Evolutionary conservation across 2,797 vertebrate genomes (phyloP).

Genomic region (Eurystomus glaucurus): DNA sequence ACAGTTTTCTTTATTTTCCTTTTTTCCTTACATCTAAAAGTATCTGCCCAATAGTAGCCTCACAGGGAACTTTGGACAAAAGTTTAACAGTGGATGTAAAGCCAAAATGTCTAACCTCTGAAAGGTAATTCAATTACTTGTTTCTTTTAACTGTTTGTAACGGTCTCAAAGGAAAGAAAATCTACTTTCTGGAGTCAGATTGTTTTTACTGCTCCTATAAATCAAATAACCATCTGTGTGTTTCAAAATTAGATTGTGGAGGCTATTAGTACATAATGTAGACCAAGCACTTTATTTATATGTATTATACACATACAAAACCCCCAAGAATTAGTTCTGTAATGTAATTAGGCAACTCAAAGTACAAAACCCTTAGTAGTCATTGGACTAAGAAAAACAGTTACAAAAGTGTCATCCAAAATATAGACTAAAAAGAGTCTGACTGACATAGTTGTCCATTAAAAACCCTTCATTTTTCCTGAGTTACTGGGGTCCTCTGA

Average conservation of each 20-base stretch:
- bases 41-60: neutral
- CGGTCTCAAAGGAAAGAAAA: conserved; percentile 60
- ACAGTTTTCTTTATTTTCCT: neutral
- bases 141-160: conserved; percentile 60
- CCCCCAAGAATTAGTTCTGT: neutral
- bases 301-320: neutral
- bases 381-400: neutral
- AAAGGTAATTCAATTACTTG: conserved; percentile 53
- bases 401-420: neutral
- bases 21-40: neutral
- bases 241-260: conserved; percentile 67
- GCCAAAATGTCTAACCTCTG: conserved; percentile 28
- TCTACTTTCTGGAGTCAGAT: conserved; percentile 61
- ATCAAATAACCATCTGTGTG: conserved; percentile 74
- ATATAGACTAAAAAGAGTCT: neutral
- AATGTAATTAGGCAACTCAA: conserved; percentile 28
- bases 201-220: conserved; percentile 68
- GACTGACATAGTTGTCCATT: neutral
- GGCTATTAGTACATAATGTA: conserved; percentile 63
- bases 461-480: neutral
- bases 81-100: conserved; percentile 22
- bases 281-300: conserved; percentile 65
- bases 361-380: neutral
- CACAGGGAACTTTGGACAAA: neutral
- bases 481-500: neutral